A percentile compares a stretch with the other conserved stretches of the same genome.
Evolutionary conservation across 2,797 vertebrate species (phyloP).

Genomic region (Phataginus tricuspis): DNA sequence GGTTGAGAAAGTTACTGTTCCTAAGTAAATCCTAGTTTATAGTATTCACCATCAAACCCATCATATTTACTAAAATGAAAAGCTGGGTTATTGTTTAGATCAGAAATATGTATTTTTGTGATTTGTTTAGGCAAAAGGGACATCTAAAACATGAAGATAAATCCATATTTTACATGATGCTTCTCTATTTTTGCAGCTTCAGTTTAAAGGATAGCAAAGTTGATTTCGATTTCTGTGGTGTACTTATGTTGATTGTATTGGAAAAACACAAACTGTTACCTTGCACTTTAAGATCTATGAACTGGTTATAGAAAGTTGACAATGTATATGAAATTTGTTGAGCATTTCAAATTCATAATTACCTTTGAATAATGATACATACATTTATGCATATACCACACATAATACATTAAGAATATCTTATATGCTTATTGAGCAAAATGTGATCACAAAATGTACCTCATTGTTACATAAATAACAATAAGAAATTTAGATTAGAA

Average conservation of each 20-base stretch:
- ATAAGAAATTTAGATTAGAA: slow-evolving; percentile 11
- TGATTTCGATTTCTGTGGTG: neutral
- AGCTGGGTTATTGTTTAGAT: neutral
- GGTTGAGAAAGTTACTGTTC: slow-evolving; percentile 20
- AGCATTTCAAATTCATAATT: slow-evolving; percentile 40
- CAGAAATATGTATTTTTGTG: neutral
- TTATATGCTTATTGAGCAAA: slow-evolving; percentile 21
- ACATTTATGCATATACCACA: neutral
- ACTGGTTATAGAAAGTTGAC: neutral
- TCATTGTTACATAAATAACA: neutral
- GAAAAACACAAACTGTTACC: neutral
- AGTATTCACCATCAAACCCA: neutral
- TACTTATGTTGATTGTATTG: slow-evolving; percentile 22
- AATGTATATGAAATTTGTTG: neutral
- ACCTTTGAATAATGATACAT: neutral
- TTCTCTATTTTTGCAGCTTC: neutral
- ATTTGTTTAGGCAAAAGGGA: slow-evolving; percentile 10
- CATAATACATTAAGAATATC: neutral
- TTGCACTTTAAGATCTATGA: slow-evolving; percentile 1
- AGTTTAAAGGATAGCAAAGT: slow-evolving; percentile 32
- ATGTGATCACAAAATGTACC: slow-evolving; percentile 12
- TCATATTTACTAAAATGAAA: slow-evolving; percentile 44
- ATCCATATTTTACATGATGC: neutral
- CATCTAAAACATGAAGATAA: neutral
- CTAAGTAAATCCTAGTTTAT: neutral